These are phyloP conservation scores for Carabus problematicus DNA, from an alignment of 2,888 invertebrate species.

Conservation along the genomic window DNA sequence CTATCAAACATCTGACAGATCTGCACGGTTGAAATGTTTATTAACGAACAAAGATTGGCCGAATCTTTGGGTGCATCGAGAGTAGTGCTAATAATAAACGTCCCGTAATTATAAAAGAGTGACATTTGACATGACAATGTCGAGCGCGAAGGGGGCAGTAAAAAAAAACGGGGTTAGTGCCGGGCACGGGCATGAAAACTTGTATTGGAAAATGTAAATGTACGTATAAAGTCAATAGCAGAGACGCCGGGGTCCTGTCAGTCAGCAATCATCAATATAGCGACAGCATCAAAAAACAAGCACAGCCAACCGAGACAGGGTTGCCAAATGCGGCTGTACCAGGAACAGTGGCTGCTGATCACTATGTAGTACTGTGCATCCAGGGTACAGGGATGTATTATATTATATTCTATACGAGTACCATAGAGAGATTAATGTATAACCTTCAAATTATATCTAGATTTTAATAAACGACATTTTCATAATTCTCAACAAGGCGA, in stretches of 20 bases:
- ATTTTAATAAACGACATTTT: too few relatives aligned
- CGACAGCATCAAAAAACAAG: slow-evolving; percentile 4
- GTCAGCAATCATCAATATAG: slow-evolving; percentile 41
- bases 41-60: neutral
- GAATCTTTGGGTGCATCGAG: neutral
- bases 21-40: slow-evolving; percentile 33
- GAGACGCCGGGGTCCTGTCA: slow-evolving; percentile 23
- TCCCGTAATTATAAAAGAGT: slow-evolving; percentile 41
- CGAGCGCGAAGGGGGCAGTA: slow-evolving; percentile 7
- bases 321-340: neutral
- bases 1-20: slow-evolving; percentile 34
- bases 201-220: slow-evolving; percentile 43
- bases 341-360: too few relatives aligned
- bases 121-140: slow-evolving; percentile 40
- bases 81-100: slow-evolving; percentile 23
- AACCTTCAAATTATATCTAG: too few relatives aligned
- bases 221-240: slow-evolving; percentile 23
- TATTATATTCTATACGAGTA: too few relatives aligned
- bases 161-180: slow-evolving; percentile 16
- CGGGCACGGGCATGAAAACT: slow-evolving; percentile 29
- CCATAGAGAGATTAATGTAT: too few relatives aligned
- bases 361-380: too few relatives aligned
- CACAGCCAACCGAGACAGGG: neutral
- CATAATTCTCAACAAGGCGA: too few relatives aligned
- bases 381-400: too few relatives aligned